These are phyloP conservation scores for Scolopax rusticola DNA, from an alignment of 2,797 vertebrate genomes.

Conservation along the genomic window DNA sequence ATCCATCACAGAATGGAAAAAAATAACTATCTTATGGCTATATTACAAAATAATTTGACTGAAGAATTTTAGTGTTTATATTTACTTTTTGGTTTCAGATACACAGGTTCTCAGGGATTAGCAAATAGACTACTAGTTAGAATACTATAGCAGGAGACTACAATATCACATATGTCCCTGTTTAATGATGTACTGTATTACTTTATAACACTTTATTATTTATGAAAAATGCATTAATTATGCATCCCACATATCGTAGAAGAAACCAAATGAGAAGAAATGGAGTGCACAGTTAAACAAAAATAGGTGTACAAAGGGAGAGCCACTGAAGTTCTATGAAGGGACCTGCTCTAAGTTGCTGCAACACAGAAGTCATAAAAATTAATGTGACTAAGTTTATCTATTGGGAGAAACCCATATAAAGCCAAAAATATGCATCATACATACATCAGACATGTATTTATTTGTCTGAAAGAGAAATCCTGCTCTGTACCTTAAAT, in stretches of 20 bases:
- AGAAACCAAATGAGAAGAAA: neutral
- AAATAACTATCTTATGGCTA: neutral
- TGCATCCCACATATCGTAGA: neutral
- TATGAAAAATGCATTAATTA: neutral
- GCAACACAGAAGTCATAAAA: conserved; percentile 3
- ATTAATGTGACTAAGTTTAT: neutral
- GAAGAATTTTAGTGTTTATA: neutral
- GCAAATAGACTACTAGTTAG: neutral
- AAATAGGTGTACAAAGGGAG: neutral
- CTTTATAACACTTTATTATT: neutral
- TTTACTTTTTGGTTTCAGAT: neutral
- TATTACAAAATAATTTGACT: neutral
- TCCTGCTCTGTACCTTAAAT: neutral
- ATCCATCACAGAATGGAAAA: neutral
- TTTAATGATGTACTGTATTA: neutral
- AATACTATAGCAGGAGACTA: neutral
- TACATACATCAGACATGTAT: neutral
- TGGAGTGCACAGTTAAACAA: neutral
- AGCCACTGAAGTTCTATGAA: neutral
- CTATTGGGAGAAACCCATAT: conserved; percentile 14
- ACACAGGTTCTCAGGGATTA: neutral
- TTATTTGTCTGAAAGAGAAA: neutral
- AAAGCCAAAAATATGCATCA: conserved; percentile 3
- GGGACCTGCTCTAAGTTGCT: neutral
- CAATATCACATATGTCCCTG: neutral